phyloP scores from a whole-genome alignment of 2,113 vertebrate species.

The Lanius ludovicianus region DNA sequence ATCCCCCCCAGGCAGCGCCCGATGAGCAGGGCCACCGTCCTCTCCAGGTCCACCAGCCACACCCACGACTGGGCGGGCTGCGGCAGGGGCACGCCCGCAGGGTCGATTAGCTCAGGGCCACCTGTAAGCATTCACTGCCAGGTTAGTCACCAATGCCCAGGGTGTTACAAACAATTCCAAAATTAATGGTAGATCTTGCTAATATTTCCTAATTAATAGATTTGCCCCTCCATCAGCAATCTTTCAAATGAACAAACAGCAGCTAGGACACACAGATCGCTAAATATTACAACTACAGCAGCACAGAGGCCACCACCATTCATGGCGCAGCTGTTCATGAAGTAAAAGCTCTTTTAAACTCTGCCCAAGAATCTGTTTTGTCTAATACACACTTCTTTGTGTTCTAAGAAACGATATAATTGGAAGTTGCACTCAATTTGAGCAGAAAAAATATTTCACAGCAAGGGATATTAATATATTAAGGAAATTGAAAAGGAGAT shows the following conservation, averaged over 20 bases:
- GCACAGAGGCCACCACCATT: neutral
- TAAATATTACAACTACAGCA: neutral
- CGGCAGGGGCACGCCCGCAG: constrained; percentile 80
- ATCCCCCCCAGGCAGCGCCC: constrained; percentile 95
- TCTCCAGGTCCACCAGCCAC: constrained; percentile 96
- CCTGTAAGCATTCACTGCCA: constrained; percentile 64
- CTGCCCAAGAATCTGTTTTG: neutral
- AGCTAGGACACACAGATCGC: fast-evolving
- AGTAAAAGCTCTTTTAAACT: neutral
- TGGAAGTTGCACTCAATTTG: neutral
- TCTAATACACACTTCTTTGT: neutral
- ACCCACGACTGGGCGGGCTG: constrained; percentile 90
- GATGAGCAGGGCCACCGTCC: constrained; percentile 90
- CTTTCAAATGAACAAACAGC: neutral
- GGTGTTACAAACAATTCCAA: neutral
- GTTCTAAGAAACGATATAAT: neutral
- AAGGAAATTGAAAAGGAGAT: neutral
- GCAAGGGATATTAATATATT: neutral
- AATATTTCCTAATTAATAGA: neutral
- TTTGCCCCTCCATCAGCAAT: neutral
- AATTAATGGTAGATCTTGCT: neutral
- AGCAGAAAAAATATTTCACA: neutral
- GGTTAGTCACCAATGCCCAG: neutral
- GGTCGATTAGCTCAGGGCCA: constrained; percentile 85
- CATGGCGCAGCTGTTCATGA: neutral